Evolutionary conservation across 2,797 vertebrate genomes (phyloP).

Genomic region (Dicrostonyx torquatus): DNA sequence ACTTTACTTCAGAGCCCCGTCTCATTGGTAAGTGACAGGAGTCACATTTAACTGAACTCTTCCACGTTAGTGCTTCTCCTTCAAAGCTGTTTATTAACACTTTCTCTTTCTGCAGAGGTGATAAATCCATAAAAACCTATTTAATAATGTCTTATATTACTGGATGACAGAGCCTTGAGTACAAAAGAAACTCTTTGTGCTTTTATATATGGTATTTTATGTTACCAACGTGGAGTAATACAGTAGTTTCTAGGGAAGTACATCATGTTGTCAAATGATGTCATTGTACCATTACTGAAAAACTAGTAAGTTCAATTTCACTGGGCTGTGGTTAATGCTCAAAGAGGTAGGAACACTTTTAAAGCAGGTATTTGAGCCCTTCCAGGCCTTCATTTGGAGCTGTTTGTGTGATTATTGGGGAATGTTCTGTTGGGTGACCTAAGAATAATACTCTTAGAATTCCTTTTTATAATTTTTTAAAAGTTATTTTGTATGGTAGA

Average conservation of each 20-base stretch:
- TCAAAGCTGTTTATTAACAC: not conserved
- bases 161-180: constrained; percentile 6
- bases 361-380: constrained; percentile 11
- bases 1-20: constrained; percentile 96
- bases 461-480: constrained; percentile 41
- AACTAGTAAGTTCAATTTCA: not conserved
- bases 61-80: not conserved
- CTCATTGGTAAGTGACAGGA: constrained; percentile 92
- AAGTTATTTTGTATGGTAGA: constrained; percentile 45
- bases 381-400: not conserved
- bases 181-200: constrained; percentile 5
- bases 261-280: constrained; percentile 4
- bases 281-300: constrained; percentile 20
- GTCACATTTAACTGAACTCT: constrained; percentile 42
- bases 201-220: not conserved
- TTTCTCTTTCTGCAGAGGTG: constrained; percentile 35
- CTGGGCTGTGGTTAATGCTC: not conserved
- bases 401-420: not conserved
- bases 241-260: not conserved
- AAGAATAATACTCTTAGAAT: constrained; percentile 34
- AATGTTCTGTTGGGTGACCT: not conserved
- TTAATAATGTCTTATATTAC: constrained; percentile 3
- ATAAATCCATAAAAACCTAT: constrained; percentile 37
- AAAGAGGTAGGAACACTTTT: constrained; percentile 3
- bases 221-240: not conserved